Conservation (phyloP, 2,797 vertebrate species). For the Cephalopachus bancanus region DNA sequence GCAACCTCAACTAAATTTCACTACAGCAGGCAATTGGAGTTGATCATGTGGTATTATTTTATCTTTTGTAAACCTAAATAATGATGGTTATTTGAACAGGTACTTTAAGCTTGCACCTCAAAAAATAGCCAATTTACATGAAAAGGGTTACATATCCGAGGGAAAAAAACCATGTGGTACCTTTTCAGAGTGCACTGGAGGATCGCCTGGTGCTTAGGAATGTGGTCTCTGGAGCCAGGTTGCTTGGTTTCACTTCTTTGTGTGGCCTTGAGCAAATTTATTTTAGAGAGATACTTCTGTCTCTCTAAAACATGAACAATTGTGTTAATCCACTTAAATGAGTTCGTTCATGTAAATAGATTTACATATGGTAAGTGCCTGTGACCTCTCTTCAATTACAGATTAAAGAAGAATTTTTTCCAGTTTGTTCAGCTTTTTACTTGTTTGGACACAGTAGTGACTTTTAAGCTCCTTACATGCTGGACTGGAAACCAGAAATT, state of each 20-base stretch:
- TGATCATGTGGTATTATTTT: not conserved
- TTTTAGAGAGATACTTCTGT: not conserved
- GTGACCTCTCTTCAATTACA: not conserved
- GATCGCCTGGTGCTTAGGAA: too few relatives aligned
- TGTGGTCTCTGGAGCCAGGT: not conserved
- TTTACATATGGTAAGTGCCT: not conserved
- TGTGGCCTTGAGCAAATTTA: too few relatives aligned
- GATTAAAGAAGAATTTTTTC: not conserved
- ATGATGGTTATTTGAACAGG: not conserved
- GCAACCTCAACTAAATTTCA: not conserved
- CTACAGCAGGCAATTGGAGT: not conserved
- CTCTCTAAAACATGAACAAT: not conserved
- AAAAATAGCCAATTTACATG: not conserved
- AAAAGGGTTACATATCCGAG: not conserved
- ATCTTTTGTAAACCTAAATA: constrained; percentile 5
- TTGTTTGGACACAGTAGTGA: not conserved
- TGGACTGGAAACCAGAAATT: not conserved
- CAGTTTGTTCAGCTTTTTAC: not conserved
- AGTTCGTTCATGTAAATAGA: not conserved
- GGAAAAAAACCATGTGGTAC: not conserved
- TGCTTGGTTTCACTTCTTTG: not conserved
- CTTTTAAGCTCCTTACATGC: not conserved
- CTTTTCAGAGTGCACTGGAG: not conserved
- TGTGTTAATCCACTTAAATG: not conserved
- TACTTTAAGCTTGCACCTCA: not conserved